phyloP scores from a whole-genome alignment of 2,797 vertebrate species.

The Pachyuromys duprasi region DNA sequence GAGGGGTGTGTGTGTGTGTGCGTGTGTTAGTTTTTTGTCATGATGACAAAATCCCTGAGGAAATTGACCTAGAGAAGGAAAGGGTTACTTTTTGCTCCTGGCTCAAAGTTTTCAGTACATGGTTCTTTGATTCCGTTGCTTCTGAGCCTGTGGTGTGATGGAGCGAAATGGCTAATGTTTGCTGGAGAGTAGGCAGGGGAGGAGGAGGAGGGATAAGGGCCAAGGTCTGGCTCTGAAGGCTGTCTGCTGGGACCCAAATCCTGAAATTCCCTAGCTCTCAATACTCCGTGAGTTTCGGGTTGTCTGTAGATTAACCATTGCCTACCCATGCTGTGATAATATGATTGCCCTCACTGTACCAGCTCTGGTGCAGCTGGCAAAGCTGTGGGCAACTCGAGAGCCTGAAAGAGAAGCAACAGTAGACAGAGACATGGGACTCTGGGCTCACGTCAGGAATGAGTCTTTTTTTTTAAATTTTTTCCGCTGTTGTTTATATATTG shows the following conservation, averaged over 20 bases:
- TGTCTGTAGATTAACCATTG: neutral
- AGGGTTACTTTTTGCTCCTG: neutral
- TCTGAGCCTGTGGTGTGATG: neutral
- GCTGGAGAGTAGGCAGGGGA: neutral
- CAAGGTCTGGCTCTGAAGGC: neutral
- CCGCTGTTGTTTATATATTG: neutral
- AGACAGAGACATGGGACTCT: neutral
- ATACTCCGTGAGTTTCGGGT: neutral
- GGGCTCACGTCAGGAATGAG: neutral
- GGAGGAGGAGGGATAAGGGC: accelerated
- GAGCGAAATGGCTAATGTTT: neutral
- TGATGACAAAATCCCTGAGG: neutral
- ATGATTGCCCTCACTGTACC: no score
- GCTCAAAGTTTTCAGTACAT: neutral
- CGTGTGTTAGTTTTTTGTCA: neutral
- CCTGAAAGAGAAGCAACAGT: neutral
- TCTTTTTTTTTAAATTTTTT: neutral
- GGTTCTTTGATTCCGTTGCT: neutral
- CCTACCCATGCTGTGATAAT: no score
- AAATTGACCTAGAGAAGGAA: neutral
- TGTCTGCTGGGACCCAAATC: neutral
- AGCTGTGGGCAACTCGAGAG: no score
- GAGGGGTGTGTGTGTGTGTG: neutral
- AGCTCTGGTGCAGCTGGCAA: no score
- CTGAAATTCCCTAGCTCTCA: neutral